These are phyloP conservation scores for Esox masquinongy DNA, from an alignment of 2,797 vertebrate genomes.

Conservation along the genomic window DNA sequence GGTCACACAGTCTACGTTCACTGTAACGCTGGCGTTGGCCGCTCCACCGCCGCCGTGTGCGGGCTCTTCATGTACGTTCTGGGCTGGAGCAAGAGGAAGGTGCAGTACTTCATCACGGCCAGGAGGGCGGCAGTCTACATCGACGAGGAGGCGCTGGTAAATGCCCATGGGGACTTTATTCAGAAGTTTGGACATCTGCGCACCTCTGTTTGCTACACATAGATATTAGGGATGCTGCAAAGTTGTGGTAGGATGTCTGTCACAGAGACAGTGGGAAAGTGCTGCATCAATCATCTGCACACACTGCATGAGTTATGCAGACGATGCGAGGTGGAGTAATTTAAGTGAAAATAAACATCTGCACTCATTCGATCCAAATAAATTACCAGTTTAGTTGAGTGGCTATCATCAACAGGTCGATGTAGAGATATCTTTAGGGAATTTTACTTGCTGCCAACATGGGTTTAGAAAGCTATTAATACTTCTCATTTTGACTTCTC, in stretches of 20 bases:
- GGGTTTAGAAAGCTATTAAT: slow-evolving; percentile 34
- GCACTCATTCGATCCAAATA: slow-evolving; percentile 23
- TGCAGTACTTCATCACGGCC: slow-evolving; percentile 88
- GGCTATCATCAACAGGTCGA: slow-evolving; percentile 36
- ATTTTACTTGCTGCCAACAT: slow-evolving; percentile 20
- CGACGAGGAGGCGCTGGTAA: slow-evolving; percentile 87
- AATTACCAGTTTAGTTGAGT: slow-evolving; percentile 39
- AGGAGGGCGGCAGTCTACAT: slow-evolving; percentile 90
- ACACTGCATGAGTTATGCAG: neutral
- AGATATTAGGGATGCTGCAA: slow-evolving; percentile 40
- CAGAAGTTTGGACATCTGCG: slow-evolving; percentile 80
- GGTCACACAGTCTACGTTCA: slow-evolving; percentile 94
- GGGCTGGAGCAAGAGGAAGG: slow-evolving; percentile 89
- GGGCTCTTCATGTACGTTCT: slow-evolving; percentile 91
- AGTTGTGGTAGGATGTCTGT: neutral
- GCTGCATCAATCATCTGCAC: slow-evolving; percentile 2
- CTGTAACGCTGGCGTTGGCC: slow-evolving; percentile 94
- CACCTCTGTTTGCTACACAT: slow-evolving; percentile 51
- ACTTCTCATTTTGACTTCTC: slow-evolving; percentile 28
- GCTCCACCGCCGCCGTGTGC: slow-evolving; percentile 88
- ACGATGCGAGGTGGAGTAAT: slow-evolving; percentile 17
- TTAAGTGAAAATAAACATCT: slow-evolving; percentile 20
- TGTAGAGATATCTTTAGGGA: slow-evolving; percentile 24
- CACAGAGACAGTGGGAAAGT: neutral
- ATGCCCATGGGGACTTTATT: slow-evolving; percentile 84